Conservation (phyloP, 1,140 invertebrate species). For the Cardiocondyla obscurior region DNA sequence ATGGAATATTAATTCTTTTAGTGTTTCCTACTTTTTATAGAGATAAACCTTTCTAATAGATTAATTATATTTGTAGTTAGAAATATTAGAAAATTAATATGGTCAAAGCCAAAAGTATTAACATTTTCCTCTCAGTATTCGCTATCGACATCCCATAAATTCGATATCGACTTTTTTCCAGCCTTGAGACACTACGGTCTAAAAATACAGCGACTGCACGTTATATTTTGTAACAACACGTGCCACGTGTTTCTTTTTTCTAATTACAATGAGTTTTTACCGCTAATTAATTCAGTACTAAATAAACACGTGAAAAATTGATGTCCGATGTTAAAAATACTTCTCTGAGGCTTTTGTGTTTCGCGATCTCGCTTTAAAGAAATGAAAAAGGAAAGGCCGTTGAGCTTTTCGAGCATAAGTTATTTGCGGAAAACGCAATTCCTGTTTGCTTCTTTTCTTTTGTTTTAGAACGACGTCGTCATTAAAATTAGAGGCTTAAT, state of each 20-base stretch:
- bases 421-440: background rate
- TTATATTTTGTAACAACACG: background rate
- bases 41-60: no score
- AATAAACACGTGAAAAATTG: background rate
- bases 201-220: constrained; percentile 3
- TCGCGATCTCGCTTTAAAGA: background rate
- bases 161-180: background rate
- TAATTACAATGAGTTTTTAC: background rate
- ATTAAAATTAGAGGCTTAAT: background rate
- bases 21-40: no score
- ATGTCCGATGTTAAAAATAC: background rate
- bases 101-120: no score
- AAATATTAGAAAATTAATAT: no score
- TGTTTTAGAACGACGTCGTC: background rate
- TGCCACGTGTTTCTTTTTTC: background rate
- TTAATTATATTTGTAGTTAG: no score
- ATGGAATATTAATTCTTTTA: no score
- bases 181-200: background rate
- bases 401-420: background rate
- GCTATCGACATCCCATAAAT: background rate
- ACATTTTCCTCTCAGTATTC: no score
- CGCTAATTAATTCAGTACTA: background rate
- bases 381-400: background rate
- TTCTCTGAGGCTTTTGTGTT: background rate
- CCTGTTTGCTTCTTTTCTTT: background rate